Conservation (phyloP, 2,797 vertebrate genomes). For the Lagocephalus sceleratus region DNA sequence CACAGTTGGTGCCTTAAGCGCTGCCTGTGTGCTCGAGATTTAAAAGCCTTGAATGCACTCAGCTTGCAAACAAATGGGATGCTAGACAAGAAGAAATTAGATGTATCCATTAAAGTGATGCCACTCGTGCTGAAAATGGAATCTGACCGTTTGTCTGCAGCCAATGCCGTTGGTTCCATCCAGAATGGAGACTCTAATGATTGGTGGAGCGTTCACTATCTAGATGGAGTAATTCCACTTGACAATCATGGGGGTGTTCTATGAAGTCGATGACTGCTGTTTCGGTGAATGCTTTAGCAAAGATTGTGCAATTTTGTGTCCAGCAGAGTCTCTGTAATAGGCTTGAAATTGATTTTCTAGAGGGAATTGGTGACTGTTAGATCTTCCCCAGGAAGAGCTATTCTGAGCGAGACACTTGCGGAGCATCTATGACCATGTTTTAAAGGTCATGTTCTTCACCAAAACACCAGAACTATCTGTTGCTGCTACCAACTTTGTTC, state of each 20-base stretch:
- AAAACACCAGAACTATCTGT: too few relatives aligned
- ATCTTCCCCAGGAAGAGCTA: slow-evolving; percentile 2
- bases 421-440: slow-evolving; percentile 3
- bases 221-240: slow-evolving; percentile 43
- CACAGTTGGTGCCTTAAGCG: slow-evolving; percentile 44
- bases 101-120: slow-evolving; percentile 47
- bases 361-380: slow-evolving; percentile 2
- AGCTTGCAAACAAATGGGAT: slow-evolving; percentile 54
- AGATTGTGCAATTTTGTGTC: slow-evolving; percentile 55
- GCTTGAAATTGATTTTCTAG: slow-evolving; percentile 39
- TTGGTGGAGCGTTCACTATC: slow-evolving; percentile 13
- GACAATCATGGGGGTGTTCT: slow-evolving; percentile 49
- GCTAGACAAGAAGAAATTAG: slow-evolving; percentile 38
- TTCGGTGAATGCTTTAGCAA: slow-evolving; percentile 41
- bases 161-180: slow-evolving; percentile 15
- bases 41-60: slow-evolving; percentile 56
- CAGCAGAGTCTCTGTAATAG: slow-evolving; percentile 32
- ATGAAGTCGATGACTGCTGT: slow-evolving; percentile 46
- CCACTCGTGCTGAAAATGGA: slow-evolving; percentile 27
- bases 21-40: slow-evolving; percentile 45
- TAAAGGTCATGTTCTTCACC: too few relatives aligned
- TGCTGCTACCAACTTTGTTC: too few relatives aligned
- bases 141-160: slow-evolving; percentile 44
- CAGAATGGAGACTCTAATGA: slow-evolving; percentile 18
- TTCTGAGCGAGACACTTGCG: slow-evolving; percentile 1